These are phyloP conservation scores for Hipposideros larvatus DNA, from an alignment of 2,797 vertebrate genomes.

Conservation along the genomic window DNA sequence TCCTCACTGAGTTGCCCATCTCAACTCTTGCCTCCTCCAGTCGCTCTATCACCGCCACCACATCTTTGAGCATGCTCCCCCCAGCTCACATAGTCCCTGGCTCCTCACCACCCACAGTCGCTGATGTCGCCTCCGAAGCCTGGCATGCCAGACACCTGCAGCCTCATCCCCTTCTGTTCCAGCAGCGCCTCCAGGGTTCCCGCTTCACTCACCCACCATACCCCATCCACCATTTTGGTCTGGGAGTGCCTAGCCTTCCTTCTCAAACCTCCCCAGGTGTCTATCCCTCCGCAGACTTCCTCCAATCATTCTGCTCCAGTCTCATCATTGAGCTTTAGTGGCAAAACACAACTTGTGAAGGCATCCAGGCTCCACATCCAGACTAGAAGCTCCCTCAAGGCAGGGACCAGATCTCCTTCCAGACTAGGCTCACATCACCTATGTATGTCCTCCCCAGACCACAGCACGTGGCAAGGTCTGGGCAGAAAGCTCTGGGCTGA, in stretches of 20 bases:
- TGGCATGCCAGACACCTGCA: neutral
- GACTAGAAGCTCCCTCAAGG: neutral
- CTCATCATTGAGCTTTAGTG: neutral
- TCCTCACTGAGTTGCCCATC: neutral
- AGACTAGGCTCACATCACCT: neutral
- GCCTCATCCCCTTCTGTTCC: neutral
- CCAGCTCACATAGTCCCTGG: neutral
- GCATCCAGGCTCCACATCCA: neutral
- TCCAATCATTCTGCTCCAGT: neutral
- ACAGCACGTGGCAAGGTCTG: neutral
- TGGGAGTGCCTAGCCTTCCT: neutral
- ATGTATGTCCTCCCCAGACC: neutral
- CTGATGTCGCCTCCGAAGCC: neutral
- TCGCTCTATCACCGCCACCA: neutral
- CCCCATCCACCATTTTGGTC: neutral
- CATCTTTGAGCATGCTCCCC: neutral
- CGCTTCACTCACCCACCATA: neutral
- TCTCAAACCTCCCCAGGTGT: neutral
- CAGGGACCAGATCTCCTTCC: neutral
- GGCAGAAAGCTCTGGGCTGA: neutral
- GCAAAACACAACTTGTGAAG: neutral
- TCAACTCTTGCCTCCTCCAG: neutral
- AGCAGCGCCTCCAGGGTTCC: neutral
- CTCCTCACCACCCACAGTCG: neutral
- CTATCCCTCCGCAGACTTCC: neutral